These are phyloP conservation scores for Hymenochirus boettgeri DNA, from an alignment of 2,113 vertebrate genomes.

Conservation along the genomic window DNA sequence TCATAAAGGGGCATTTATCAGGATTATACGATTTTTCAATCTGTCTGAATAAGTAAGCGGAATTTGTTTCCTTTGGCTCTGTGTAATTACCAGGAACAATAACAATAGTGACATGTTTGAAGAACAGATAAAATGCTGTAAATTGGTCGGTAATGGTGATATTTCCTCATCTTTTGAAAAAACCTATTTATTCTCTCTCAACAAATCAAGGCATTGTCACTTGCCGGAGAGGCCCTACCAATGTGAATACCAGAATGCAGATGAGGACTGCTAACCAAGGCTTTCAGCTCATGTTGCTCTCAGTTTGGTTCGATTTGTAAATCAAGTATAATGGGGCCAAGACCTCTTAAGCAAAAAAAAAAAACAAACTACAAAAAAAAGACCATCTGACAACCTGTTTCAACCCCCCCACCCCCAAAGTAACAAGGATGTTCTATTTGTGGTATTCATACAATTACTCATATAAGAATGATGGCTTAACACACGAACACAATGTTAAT, in stretches of 20 bases:
- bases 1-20: slow-evolving; percentile 90
- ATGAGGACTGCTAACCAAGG: slow-evolving; percentile 75
- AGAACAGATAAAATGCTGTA: slow-evolving; percentile 99
- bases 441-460: no score
- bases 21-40: slow-evolving; percentile 87
- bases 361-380: slow-evolving; percentile 97
- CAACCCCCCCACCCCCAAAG: no score
- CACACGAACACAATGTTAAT: no score
- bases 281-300: slow-evolving; percentile 70
- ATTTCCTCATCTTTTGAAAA: slow-evolving; percentile 98
- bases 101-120: slow-evolving; percentile 99
- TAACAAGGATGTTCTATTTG: no score
- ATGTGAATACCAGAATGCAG: slow-evolving; percentile 83
- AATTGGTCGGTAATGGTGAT: slow-evolving; percentile 99
- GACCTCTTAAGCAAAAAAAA: slow-evolving; percentile 94
- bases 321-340: slow-evolving; percentile 98
- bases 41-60: slow-evolving; percentile 79
- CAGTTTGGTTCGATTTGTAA: slow-evolving; percentile 87
- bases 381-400: slow-evolving; percentile 86
- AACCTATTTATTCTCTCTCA: slow-evolving; percentile 99
- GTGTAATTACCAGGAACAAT: slow-evolving; percentile 97
- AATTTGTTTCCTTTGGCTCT: slow-evolving; percentile 74
- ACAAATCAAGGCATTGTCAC: slow-evolving; percentile 99
- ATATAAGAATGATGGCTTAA: no score
- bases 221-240: slow-evolving; percentile 77